Base-by-base conservation (phyloP, 92 coral and sea anemone species). In the Isaurus tuberculatus region DNA sequence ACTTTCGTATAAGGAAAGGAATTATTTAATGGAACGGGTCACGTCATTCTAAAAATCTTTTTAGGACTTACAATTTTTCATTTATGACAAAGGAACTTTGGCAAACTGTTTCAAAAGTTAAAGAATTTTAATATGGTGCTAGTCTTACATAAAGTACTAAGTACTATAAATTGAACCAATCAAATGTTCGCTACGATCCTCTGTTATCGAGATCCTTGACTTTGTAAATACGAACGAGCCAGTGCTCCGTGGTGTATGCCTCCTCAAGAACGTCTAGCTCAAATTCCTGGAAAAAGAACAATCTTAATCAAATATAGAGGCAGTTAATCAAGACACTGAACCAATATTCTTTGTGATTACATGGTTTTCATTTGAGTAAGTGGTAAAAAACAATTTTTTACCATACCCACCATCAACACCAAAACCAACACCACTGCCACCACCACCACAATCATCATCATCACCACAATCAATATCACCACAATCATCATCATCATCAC, bases 171-270 rank as follows among this genome's bases (percentile, higher is more conserved):
- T 77, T 77, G 9, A 22, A 31, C 53, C 22, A 70, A 53, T 55
- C 34, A 4, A 34, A 3, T 6, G 57, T 13, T 30, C 57, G 73
- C 73, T 86, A 97, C 2, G 93, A 85, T 72, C 99, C 99, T 75
- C 99, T 83, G 93, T 97, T 97, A 71, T 97, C 99, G 79, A 97
- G 91, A 79, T 97, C 98, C 80, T 97, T 97, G 29, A 97, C 99
- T 83, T 94, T 97, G 94, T 97, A 97, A 86, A 97, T 97, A 83
- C 99, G 94, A 25, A 97, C 99, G 73, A 97, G 92, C 99, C 99
- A 97, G 81, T 97, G 99, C 84, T 97, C 99, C 16, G 99, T 97
- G 75, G 99, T 97, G 90, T 97, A 97, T n/a, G 99, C 99, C 69
- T 97, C 99, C 73, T 97, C 99, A 42, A 97, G 85, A 57, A 97